phyloP scores from a whole-genome alignment of 2,888 invertebrate genomes.

The Anthophora plumipes region DNA sequence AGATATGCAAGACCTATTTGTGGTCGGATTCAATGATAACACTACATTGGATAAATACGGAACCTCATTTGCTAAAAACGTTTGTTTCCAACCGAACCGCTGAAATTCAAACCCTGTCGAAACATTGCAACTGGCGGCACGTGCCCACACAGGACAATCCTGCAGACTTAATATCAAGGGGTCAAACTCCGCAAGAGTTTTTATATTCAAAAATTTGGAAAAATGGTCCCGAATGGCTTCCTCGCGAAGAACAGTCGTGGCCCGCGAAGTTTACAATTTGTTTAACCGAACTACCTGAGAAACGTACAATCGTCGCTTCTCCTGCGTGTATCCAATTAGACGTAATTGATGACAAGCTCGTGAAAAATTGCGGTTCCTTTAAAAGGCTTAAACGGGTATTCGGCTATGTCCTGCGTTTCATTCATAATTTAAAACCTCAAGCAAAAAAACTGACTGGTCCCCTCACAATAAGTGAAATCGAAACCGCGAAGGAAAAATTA shows the following conservation, averaged over 20 bases:
- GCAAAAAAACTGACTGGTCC: background rate
- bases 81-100: slow-evolving; percentile 15
- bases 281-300: background rate
- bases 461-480: background rate
- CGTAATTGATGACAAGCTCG: background rate
- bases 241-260: background rate
- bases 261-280: background rate
- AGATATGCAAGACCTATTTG: background rate
- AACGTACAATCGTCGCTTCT: background rate
- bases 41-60: no score
- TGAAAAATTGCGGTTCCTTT: background rate
- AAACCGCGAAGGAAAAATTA: background rate
- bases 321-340: background rate
- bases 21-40: slow-evolving; percentile 21
- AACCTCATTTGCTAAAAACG: slow-evolving; percentile 6
- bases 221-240: background rate
- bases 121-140: background rate
- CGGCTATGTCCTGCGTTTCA: background rate
- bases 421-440: background rate
- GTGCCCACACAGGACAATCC: background rate
- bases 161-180: background rate
- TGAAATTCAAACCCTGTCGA: background rate
- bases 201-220: background rate
- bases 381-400: background rate
- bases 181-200: no score